These are phyloP conservation scores for Phymatocera aterrima DNA, from an alignment of 2,888 invertebrate species.

Conservation along the genomic window DNA sequence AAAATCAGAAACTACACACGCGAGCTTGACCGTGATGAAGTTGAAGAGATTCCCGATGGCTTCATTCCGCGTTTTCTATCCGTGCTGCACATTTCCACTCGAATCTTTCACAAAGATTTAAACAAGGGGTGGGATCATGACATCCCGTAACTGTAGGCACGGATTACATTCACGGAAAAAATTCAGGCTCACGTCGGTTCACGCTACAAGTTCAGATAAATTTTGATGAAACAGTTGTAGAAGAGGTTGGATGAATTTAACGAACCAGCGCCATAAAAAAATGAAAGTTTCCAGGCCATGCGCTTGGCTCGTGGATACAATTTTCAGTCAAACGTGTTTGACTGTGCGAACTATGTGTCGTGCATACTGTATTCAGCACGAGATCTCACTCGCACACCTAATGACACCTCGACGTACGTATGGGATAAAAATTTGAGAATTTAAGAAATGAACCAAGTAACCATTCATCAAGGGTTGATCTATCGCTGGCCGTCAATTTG, in stretches of 20 bases:
- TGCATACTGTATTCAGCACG: not conserved
- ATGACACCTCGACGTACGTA: not conserved
- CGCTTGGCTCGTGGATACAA: not conserved
- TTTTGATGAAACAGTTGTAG: not conserved
- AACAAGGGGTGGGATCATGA: not conserved
- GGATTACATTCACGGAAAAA: not conserved
- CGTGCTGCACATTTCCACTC: not conserved
- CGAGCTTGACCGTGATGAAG: not conserved
- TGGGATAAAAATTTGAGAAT: not conserved
- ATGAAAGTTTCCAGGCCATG: not conserved
- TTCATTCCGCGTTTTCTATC: not conserved
- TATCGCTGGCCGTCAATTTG: constrained; percentile 34
- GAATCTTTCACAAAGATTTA: not conserved
- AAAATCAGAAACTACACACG: not conserved
- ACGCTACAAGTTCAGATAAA: not conserved
- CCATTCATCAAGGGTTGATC: constrained; percentile 35
- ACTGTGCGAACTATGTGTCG: no score
- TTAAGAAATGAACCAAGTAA: constrained; percentile 16
- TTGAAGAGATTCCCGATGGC: not conserved
- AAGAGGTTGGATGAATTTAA: not conserved
- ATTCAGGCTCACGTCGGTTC: not conserved
- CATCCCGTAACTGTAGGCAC: not conserved
- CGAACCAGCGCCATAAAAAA: not conserved
- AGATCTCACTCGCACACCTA: not conserved
- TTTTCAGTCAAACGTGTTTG: not conserved